Evolutionary conservation across 1,140 invertebrate genomes (phyloP).

Genomic region (Bombus picipes): DNA sequence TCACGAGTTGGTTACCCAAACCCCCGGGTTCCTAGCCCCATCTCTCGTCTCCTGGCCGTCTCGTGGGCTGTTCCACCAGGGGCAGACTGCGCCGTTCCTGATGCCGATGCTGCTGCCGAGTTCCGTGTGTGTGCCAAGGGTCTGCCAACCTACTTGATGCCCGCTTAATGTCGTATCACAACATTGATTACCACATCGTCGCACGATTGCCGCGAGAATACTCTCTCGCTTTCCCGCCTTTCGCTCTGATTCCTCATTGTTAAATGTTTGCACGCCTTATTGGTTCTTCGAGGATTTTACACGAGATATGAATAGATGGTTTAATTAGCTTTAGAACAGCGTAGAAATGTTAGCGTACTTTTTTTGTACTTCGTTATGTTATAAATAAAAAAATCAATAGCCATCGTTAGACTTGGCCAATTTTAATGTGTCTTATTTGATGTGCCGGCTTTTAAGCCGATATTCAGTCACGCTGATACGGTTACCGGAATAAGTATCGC

Average conservation of each 20-base stretch:
- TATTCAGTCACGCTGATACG: no score
- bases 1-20: slow-evolving; percentile 82
- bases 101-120: slow-evolving; percentile 22
- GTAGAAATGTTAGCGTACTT: no score
- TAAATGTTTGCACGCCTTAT: background rate
- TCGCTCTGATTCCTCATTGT: background rate
- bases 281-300: background rate
- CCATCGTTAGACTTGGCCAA: no score
- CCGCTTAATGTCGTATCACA: slow-evolving; percentile 77
- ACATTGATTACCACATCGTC: slow-evolving; percentile 74
- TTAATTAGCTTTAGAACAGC: background rate
- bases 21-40: slow-evolving; percentile 70
- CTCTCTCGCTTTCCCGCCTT: background rate
- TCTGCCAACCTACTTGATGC: slow-evolving; percentile 73
- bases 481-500: no score
- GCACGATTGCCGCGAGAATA: slow-evolving; percentile 63
- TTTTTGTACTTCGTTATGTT: no score
- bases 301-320: background rate
- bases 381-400: no score
- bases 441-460: no score
- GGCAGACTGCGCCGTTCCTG: slow-evolving; percentile 34
- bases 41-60: slow-evolving; percentile 60
- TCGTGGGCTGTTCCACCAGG: slow-evolving; percentile 30
- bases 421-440: no score
- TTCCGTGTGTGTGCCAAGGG: slow-evolving; percentile 64